Base-by-base conservation (phyloP, 2,113 vertebrate species). In the Bubo blakistoni region DNA sequence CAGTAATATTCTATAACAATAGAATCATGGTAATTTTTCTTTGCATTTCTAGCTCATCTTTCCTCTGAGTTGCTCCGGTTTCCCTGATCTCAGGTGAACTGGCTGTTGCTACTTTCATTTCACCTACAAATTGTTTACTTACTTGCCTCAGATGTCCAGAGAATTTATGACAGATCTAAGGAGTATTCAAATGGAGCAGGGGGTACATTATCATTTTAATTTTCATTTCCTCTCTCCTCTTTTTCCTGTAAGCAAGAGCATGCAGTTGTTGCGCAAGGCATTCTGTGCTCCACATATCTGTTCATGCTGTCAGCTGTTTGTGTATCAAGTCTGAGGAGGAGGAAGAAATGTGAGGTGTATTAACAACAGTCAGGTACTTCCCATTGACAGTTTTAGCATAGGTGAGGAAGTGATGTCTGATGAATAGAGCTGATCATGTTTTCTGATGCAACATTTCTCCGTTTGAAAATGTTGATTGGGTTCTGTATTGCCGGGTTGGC, bases 401-500 rank as follows among this genome's bases (percentile, higher is more conserved):
- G 3, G 1, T 30, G 77, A 94, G 94, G 95, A 96, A 96, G 54
- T 29, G 19, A 77, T 92, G 57, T 66, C 57, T 89, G 83, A 92
- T 81, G 52, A 92, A 30, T 66, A 73, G 54, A 94, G 66, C 38
- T 0, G 21, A 92, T 94, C 74, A 18, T 42, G 4, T 86, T 79
- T 90, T 92, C 89, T 97, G 96, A 95, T 73, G 97, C 92, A 97
- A 96, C 38, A 11, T 19, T 92, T 92, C 88, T 86, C 29, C 6
- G 15, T 79, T 85, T 38, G 30, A 88, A 94, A 91, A 63, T 49
- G 80, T 78, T 72, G 91, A 92, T 83, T 94, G 70, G 70, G 49
- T 94, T 95, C 59, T 83, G 67, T 51, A 30, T 47, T 96, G 92
- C 96, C 94, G 85, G 96, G 95, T 66, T 93, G 90, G 67, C 96